Evolutionary conservation across 2,797 vertebrate species (phyloP).

Genomic region (Jordanella pulchra): DNA sequence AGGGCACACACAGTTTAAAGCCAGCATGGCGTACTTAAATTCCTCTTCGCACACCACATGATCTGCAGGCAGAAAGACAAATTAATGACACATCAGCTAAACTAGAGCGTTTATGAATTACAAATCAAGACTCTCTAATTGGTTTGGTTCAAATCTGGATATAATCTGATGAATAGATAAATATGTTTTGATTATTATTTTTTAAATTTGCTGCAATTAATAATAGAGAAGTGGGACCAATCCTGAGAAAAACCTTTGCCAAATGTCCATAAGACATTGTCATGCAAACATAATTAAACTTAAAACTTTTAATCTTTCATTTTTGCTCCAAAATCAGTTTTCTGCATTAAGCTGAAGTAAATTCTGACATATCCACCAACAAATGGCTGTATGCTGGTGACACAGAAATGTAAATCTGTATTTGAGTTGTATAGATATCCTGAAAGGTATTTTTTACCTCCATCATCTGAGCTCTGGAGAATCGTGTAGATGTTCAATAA

Average conservation of each 20-base stretch:
- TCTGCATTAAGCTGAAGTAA: not conserved
- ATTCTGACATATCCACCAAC: not conserved
- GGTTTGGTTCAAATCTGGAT: not conserved
- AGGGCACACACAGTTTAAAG: conserved; percentile 87
- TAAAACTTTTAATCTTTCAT: not conserved
- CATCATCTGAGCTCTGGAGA: not conserved
- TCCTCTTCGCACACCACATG: conserved; percentile 89
- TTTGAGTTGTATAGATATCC: not conserved
- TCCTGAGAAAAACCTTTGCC: not conserved
- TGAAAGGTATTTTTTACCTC: not conserved
- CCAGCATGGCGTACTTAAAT: conserved; percentile 89
- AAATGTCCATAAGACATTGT: not conserved
- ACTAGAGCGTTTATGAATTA: too few species aligned
- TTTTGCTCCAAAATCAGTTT: not conserved
- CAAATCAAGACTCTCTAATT: not conserved
- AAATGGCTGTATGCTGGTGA: not conserved
- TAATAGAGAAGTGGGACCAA: not conserved
- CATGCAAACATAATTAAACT: not conserved
- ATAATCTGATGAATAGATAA: not conserved
- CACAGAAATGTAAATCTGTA: not conserved
- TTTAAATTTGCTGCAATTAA: not conserved
- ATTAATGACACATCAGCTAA: conserved; percentile 9
- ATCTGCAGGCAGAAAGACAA: conserved; percentile 72
- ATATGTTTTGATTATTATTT: not conserved
- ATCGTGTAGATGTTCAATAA: not conserved